Conservation (phyloP, 2,113 vertebrate species). For the Burhinus oedicnemus region DNA sequence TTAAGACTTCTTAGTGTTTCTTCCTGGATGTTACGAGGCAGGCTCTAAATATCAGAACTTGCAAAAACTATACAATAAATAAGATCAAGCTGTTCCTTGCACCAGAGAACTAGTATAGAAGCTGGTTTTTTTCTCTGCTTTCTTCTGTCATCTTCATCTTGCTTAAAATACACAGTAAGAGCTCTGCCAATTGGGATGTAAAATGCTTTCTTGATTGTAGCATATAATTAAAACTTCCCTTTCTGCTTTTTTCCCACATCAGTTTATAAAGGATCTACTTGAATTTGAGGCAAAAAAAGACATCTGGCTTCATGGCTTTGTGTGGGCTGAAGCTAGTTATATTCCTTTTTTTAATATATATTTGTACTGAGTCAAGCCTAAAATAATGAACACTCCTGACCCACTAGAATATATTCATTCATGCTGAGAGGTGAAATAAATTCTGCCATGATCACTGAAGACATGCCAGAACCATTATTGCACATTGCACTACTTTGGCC, state of each 20-base stretch:
- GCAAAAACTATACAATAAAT: constrained; percentile 45
- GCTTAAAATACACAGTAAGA: constrained; percentile 66
- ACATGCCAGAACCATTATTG: neutral
- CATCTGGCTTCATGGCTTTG: constrained; percentile 47
- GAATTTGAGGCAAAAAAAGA: constrained; percentile 46
- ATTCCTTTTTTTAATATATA: constrained; percentile 30
- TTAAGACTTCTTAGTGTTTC: neutral
- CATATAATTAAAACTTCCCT: constrained; percentile 67
- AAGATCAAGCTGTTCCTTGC: constrained; percentile 46
- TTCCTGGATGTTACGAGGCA: constrained; percentile 22
- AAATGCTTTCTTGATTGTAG: constrained; percentile 65
- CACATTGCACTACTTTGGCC: neutral
- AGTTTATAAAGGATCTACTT: constrained; percentile 53
- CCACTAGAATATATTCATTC: neutral
- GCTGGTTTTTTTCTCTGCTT: neutral
- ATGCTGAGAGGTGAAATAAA: constrained; percentile 32
- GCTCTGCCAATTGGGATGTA: constrained; percentile 57
- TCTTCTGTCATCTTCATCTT: constrained; percentile 55
- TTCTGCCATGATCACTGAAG: neutral
- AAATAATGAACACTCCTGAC: constrained; percentile 42
- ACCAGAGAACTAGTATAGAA: constrained; percentile 22
- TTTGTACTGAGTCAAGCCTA: constrained; percentile 39
- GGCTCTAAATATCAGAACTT: constrained; percentile 25
- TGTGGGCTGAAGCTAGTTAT: constrained; percentile 36
- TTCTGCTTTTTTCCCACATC: constrained; percentile 49